Evolutionary conservation across 2,888 invertebrate genomes (phyloP).

Genomic region (Ligdia adustata): DNA sequence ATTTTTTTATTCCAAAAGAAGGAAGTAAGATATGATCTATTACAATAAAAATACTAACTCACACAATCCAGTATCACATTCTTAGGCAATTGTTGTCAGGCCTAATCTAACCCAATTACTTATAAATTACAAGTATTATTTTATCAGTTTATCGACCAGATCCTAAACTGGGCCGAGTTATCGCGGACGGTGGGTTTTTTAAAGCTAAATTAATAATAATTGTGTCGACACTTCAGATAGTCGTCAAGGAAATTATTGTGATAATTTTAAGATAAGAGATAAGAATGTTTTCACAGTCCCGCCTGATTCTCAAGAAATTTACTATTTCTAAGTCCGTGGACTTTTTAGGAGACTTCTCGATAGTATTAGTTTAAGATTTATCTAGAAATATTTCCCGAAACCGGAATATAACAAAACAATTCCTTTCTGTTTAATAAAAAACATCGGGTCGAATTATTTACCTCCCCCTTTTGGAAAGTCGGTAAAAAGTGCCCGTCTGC

Average conservation of each 20-base stretch:
- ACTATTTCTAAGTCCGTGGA: too few species aligned
- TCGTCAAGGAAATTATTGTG: slow-evolving; percentile 39
- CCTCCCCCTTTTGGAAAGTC: too few species aligned
- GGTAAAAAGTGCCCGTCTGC: too few species aligned
- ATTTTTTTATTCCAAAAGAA: too few species aligned
- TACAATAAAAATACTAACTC: too few species aligned
- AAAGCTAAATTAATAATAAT: slow-evolving; percentile 22
- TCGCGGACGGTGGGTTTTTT: slow-evolving; percentile 33
- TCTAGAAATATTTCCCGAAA: too few species aligned
- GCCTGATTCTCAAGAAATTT: not conserved
- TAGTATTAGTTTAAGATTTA: too few species aligned
- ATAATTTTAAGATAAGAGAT: slow-evolving; percentile 27
- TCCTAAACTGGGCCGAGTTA: slow-evolving; percentile 52
- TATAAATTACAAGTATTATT: slow-evolving; percentile 60
- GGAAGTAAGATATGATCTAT: too few species aligned
- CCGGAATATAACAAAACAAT: too few species aligned
- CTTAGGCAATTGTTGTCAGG: slow-evolving; percentile 31
- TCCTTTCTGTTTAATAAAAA: too few species aligned
- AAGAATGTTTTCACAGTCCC: slow-evolving; percentile 30
- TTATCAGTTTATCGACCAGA: slow-evolving; percentile 48
- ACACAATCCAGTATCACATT: slow-evolving; percentile 10
- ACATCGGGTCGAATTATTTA: too few species aligned
- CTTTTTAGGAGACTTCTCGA: too few species aligned
- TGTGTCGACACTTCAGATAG: slow-evolving; percentile 28
- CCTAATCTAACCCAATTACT: slow-evolving; percentile 67